Evolutionary conservation across 2,797 vertebrate species (phyloP), one percentile per base, ranked within the genome.

Genomic region (Anomalospiza imberbis): DNA sequence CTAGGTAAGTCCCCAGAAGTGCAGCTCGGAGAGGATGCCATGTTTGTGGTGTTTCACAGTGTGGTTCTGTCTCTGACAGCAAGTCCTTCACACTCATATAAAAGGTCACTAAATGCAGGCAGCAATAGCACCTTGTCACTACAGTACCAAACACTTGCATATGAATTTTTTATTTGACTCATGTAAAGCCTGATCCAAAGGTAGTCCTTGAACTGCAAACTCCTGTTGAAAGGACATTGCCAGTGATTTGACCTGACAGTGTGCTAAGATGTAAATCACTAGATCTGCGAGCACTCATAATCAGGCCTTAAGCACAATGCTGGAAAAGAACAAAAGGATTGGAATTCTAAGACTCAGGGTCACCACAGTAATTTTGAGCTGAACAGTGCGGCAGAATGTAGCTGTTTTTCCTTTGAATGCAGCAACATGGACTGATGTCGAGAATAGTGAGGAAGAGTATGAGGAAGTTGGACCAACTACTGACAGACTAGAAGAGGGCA

Each of bases 241-340:
- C 21, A 42, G 76, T 84, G 94, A 96, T 93, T 84, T 90, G 93
- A 94, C 90, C 91, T 95, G 96, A 91, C 93, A 91, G 85, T 47
- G 85, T 79, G 89, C 65, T 91, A 73, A 88, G 85, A 81, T 44
- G 76, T 88, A 91, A 93, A 96, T 86, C 79, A 44, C 89, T 62
- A 34, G 47, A 51, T 86, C 89, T 86, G 45, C 0, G 0, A 70
- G 70, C 47, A 22, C 53, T 78, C 62, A 18, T 72, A 60, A 88
- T 67, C 91, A 81, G 70, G 34, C 85, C 75, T 63, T 61, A 58
- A 94, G 74, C 91, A 92, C 81, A 85, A 60, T 15, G 17, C 73
- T 79, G 88, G 58, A 89, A 91, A 93, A 95, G 82, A 93, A 86
- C 87, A 95, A 94, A 95, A 96, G 73, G 31, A 75, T 17, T 70